Evolutionary conservation across 2,113 vertebrate genomes (phyloP), one percentile per base, ranked within the genome.

Genomic region (Rhinoderma darwinii): DNA sequence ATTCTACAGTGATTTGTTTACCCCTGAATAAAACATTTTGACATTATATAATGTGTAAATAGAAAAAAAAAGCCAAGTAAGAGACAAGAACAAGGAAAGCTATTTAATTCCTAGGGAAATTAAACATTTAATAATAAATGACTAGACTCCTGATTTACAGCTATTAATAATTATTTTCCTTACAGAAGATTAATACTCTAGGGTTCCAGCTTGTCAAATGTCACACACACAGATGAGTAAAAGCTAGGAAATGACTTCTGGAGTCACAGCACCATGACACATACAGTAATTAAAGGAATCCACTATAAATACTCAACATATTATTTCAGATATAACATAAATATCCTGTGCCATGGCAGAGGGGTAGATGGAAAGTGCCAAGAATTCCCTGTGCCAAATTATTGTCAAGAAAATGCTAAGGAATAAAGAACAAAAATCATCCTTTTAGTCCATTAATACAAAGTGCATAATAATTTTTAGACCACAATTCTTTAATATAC

Each of bases 91-190:
- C 20, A 27, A n/a, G 68, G 18, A 22, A n/a, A 41, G 70, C 39
- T 22, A 12, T 30, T 25, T n/a, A 74, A 74, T 43, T 72, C 22
- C 70, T n/a, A 20, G 41, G 39, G 70, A 74, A 74, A 74, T 43
- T 43, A 22, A 74, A 74, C 70, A 41, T 41, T 43, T 74, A 74
- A 74, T 74, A 74, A 74, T 74, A 74, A 43, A 74, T 74, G 70
- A 74, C 35, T 39, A 43, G 70, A 39, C 70, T 43, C 11, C 70
- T 74, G 70, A 74, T 43, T 74, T 43, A 74, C 70, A 74, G 70
- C 20, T 74, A 74, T 43, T 74, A 74, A 41, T 41, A 41, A 74
- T 74, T 74, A 74, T 74, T 74, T 74, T 43, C 39, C 70, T 74
- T 74, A 74, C 20, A n/a, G 70, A 74, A 43, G 35, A 72, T 72